Conservation (phyloP, 2,888 invertebrate species). For the Platynereis dumerilii region DNA sequence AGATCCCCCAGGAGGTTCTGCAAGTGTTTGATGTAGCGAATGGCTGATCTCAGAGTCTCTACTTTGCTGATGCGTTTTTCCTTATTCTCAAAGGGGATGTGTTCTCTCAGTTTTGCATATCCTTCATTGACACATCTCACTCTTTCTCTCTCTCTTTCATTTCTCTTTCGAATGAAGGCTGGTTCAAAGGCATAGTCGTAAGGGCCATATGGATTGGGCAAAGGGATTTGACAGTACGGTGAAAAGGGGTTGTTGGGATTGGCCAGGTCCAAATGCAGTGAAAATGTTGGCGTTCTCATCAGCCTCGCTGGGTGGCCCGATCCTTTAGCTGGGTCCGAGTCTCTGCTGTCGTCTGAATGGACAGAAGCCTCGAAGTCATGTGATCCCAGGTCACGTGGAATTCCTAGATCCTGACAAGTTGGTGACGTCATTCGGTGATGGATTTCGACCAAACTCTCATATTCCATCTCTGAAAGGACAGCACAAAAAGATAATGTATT, state of each 20-base stretch:
- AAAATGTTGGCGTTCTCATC: conserved; percentile 2
- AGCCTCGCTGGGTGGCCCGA: conserved; percentile 1
- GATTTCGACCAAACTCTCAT: conserved; percentile 21
- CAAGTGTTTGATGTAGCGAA: conserved; percentile 57
- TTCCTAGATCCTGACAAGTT: conserved; percentile 54
- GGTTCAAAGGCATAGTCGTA: conserved; percentile 46
- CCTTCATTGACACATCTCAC: conserved; percentile 62
- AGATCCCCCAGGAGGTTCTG: conserved; percentile 39
- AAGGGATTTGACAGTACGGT: conserved; percentile 54
- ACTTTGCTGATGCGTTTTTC: conserved; percentile 62
- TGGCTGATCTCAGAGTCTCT: conserved; percentile 58
- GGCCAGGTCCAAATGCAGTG: conserved; percentile 15
- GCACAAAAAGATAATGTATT: too few species aligned
- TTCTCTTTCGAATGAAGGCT: conserved; percentile 56
- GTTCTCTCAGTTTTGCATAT: conserved; percentile 51
- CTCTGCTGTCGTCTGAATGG: conserved; percentile 6
- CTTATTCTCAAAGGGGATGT: conserved; percentile 54
- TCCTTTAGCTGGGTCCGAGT: conserved; percentile 23
- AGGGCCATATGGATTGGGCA: conserved; percentile 46
- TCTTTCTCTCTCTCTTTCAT: conserved; percentile 60
- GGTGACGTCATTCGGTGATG: conserved; percentile 43
- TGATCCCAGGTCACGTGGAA: conserved; percentile 44
- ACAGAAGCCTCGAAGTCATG: conserved; percentile 26
- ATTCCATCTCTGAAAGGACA: conserved; percentile 19
- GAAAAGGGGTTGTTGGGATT: conserved; percentile 51